phyloP scores from a whole-genome alignment of 2,113 vertebrate genomes.

The Xenopus borealis region DNA sequence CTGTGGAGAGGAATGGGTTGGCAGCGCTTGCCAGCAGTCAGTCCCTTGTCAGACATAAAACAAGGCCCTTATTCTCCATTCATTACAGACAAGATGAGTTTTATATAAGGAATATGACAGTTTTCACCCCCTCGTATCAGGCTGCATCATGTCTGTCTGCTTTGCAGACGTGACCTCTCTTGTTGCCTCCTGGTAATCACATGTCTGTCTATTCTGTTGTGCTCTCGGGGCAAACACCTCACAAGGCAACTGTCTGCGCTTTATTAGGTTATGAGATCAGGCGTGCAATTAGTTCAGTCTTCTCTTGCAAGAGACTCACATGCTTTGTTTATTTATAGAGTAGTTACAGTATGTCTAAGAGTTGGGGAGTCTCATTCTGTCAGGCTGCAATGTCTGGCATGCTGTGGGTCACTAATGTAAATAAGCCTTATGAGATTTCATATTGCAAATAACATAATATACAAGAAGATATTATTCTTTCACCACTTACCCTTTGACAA shows the following conservation, averaged over 20 bases:
- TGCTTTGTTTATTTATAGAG: no score
- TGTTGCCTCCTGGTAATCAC: constrained; percentile 6
- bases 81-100: constrained; percentile 33
- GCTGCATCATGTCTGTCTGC: constrained; percentile 20
- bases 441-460: no score
- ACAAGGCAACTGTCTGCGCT: constrained; percentile 1
- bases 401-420: no score
- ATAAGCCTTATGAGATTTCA: no score
- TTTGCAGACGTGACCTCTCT: neutral
- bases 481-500: no score
- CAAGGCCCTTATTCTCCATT: constrained; percentile 37
- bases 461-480: no score
- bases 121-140: neutral
- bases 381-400: no score
- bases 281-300: no score
- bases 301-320: no score
- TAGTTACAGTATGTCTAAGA: no score
- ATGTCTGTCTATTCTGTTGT: constrained; percentile 7
- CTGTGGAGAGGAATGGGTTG: neutral
- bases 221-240: constrained; percentile 6
- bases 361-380: no score
- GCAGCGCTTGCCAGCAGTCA: constrained; percentile 9
- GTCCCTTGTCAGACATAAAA: neutral
- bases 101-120: constrained; percentile 33
- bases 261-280: no score